Conservation (phyloP, 2,888 invertebrate species). For the Eurois occulta region DNA sequence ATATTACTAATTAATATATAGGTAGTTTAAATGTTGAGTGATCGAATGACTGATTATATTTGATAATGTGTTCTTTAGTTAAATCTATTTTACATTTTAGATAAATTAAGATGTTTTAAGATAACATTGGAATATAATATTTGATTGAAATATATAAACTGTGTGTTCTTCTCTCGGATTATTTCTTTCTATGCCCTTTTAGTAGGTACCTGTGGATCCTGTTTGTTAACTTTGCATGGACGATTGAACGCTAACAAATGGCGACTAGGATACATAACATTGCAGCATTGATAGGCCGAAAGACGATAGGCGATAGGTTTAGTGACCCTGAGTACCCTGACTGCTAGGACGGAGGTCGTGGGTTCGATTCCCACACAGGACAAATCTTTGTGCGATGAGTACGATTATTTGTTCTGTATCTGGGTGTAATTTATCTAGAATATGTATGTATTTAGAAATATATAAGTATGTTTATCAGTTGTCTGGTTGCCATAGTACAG, state of each 20-base stretch:
- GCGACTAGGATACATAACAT: not conserved
- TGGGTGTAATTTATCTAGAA: too few relatives aligned
- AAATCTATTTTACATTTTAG: constrained; percentile 61
- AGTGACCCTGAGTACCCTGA: too few relatives aligned
- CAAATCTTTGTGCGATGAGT: too few relatives aligned
- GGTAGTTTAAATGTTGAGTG: constrained; percentile 60
- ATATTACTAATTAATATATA: constrained; percentile 52
- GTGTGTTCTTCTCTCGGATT: constrained; percentile 25
- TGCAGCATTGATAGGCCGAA: too few relatives aligned
- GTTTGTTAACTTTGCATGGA: not conserved
- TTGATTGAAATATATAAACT: constrained; percentile 51
- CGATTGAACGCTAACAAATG: not conserved
- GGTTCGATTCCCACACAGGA: too few relatives aligned
- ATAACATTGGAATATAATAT: constrained; percentile 58
- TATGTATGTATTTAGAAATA: too few relatives aligned
- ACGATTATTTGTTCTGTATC: too few relatives aligned
- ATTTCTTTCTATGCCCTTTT: not conserved
- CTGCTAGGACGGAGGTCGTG: too few relatives aligned
- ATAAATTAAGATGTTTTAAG: constrained; percentile 40
- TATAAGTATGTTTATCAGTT: too few relatives aligned
- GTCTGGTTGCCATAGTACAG: too few relatives aligned
- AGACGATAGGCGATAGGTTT: too few relatives aligned
- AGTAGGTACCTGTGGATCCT: not conserved
- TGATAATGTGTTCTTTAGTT: constrained; percentile 68
- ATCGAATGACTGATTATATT: constrained; percentile 74